A percentile compares a stretch with the other conserved stretches of the same genome.
These are phyloP conservation scores for Xyrichtys novacula DNA, from an alignment of 2,797 vertebrate species.

Conservation along the genomic window DNA sequence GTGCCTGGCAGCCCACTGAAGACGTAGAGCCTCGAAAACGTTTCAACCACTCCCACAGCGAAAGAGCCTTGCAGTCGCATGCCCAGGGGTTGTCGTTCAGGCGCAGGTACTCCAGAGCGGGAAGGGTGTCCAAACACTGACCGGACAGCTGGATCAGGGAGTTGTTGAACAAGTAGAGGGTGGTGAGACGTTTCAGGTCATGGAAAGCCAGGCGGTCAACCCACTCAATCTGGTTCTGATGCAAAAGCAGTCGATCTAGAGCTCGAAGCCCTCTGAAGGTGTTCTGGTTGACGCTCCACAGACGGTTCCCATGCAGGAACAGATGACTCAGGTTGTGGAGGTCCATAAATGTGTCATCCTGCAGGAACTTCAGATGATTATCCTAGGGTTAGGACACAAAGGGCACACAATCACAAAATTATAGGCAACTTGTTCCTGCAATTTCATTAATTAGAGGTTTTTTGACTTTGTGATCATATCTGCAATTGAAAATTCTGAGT, in stretches of 20 bases:
- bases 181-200: conserved; percentile 94
- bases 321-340: conserved; percentile 98
- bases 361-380: conserved; percentile 96
- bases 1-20: conserved; percentile 88
- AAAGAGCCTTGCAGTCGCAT: conserved; percentile 93
- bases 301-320: conserved; percentile 97
- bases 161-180: conserved; percentile 98
- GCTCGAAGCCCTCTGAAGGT: conserved; percentile 94
- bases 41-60: conserved; percentile 97
- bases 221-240: conserved; percentile 97
- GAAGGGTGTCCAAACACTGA: conserved; percentile 92
- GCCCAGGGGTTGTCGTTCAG: conserved; percentile 98
- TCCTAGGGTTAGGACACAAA: conserved; percentile 81
- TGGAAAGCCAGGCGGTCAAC: conserved; percentile 94
- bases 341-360: conserved; percentile 96
- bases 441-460: neutral
- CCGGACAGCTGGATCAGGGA: conserved; percentile 93
- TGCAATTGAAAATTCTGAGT: neutral
- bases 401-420: conserved; percentile 5
- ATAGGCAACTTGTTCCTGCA: neutral
- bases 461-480: neutral
- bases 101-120: conserved; percentile 94
- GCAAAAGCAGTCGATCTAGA: conserved; percentile 95
- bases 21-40: conserved; percentile 95
- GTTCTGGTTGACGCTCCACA: conserved; percentile 96